Percentiles rank a stretch among this genome's conserved stretches.
Conservation (phyloP, 2,797 vertebrate genomes). For the Yasuhikotakia modesta region DNA sequence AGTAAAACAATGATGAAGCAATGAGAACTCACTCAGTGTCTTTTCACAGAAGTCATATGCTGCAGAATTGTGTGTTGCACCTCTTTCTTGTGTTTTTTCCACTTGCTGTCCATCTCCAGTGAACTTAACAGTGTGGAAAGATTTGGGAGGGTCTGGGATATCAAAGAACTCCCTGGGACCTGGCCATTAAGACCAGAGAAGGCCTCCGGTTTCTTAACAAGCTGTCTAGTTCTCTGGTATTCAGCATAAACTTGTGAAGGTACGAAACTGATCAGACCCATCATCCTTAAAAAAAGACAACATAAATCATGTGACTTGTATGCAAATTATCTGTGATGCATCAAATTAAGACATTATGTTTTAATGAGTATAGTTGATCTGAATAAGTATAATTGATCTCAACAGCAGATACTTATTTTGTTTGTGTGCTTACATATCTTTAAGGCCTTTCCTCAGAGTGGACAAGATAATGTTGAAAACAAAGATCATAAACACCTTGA, state of each 20-base stretch:
- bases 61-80: constrained; percentile 13
- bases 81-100: neutral
- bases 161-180: neutral
- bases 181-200: neutral
- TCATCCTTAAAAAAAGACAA: constrained; percentile 53
- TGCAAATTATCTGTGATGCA: neutral
- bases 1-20: no score
- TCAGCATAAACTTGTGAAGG: constrained; percentile 48
- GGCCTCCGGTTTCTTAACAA: neutral
- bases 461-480: constrained; percentile 56
- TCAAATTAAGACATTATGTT: neutral
- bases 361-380: neutral
- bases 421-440: constrained; percentile 57
- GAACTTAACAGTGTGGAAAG: constrained; percentile 27
- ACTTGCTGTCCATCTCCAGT: constrained; percentile 38
- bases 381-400: neutral
- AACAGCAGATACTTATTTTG: neutral
- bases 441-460: constrained; percentile 61
- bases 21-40: neutral
- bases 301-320: neutral
- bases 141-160: neutral
- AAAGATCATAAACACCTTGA: constrained; percentile 62
- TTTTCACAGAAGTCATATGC: constrained; percentile 15
- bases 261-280: constrained; percentile 42
- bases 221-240: neutral